Conservation (phyloP, 2,113 vertebrate species). For the Danio rerio region DNA sequence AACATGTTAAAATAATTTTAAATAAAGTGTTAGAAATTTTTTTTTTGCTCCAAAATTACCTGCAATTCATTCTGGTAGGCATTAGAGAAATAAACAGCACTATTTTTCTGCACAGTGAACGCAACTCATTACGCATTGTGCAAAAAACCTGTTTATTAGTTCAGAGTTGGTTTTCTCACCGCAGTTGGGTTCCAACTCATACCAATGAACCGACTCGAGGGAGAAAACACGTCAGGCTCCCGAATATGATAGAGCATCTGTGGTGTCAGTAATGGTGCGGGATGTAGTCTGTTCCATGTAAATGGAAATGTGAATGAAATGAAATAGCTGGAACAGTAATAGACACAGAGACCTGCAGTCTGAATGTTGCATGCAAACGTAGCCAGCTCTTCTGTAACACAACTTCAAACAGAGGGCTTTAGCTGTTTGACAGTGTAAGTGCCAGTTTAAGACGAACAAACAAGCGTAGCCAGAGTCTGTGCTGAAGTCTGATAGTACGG, state of each 20-base stretch:
- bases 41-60: no score
- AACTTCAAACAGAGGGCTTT: constrained; percentile 63
- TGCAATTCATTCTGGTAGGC: no score
- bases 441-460: constrained; percentile 64
- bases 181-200: no score
- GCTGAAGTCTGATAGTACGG: constrained; percentile 29
- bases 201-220: no score
- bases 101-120: no score
- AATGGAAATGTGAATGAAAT: neutral
- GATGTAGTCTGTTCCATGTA: neutral
- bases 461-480: constrained; percentile 24
- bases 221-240: no score
- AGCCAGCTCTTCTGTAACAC: constrained; percentile 60
- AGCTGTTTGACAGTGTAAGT: constrained; percentile 57
- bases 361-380: constrained; percentile 1
- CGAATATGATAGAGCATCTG: neutral
- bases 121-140: no score
- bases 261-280: neutral
- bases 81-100: no score
- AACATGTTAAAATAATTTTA: no score
- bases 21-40: no score
- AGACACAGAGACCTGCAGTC: neutral
- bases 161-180: no score
- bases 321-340: neutral
- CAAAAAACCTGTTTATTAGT: no score